phyloP scores from a whole-genome alignment of 2,797 vertebrate genomes.

The Poecilia gillii region DNA sequence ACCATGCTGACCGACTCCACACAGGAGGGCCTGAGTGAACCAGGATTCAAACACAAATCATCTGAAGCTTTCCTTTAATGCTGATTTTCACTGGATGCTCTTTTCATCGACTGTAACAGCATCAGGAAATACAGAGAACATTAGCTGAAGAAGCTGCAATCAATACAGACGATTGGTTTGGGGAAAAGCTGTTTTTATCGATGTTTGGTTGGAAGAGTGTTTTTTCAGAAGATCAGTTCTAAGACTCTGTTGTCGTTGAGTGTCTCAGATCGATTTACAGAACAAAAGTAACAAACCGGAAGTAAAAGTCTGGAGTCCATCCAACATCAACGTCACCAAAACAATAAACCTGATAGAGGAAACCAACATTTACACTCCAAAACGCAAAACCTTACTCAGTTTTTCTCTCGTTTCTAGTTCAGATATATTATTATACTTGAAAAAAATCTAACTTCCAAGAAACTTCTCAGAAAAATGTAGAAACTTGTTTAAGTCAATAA shows the following conservation, averaged over 20 bases:
- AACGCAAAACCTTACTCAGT: no score
- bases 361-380: background rate
- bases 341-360: conserved; percentile 6
- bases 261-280: background rate
- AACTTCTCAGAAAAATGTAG: no score
- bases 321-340: conserved; percentile 14
- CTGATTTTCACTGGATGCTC: background rate
- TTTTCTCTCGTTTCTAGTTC: no score
- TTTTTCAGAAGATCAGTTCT: background rate
- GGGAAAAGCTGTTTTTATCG: background rate
- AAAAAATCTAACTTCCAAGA: no score
- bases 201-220: background rate
- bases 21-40: no score
- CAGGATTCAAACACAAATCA: background rate
- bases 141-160: background rate
- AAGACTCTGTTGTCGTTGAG: background rate
- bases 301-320: conserved; percentile 2
- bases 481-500: no score
- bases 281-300: background rate
- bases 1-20: no score
- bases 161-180: background rate
- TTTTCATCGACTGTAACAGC: background rate
- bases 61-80: background rate
- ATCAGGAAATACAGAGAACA: background rate
- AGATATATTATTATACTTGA: no score